Conservation (phyloP, 2,888 invertebrate genomes). For the Leptinotarsa peninsularis region DNA sequence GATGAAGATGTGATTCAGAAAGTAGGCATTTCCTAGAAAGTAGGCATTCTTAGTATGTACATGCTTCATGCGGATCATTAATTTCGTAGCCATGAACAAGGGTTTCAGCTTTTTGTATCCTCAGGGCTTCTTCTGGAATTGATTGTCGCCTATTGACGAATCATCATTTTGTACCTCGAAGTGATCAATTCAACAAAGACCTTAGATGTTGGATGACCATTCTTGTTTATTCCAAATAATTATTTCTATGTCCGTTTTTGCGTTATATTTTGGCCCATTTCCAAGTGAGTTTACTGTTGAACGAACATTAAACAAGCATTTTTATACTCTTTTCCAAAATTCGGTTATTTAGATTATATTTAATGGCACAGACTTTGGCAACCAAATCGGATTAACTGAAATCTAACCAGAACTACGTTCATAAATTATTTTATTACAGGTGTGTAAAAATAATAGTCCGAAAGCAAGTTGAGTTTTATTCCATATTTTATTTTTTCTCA, state of each 20-base stretch:
- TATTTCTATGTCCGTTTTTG: background rate
- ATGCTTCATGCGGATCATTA: too few species aligned
- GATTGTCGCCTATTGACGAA: too few species aligned
- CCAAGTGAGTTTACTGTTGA: background rate
- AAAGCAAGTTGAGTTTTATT: background rate
- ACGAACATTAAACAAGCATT: background rate
- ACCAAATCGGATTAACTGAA: background rate
- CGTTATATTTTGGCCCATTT: background rate
- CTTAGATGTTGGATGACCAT: too few species aligned
- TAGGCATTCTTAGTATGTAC: too few species aligned
- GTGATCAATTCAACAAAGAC: too few species aligned
- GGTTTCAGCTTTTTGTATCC: too few species aligned
- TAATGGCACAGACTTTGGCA: conserved; percentile 8
- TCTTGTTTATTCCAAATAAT: background rate
- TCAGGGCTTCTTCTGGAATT: too few species aligned
- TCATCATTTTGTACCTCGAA: too few species aligned
- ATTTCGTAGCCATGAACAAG: too few species aligned
- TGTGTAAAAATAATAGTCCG: conserved; percentile 6
- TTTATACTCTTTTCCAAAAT: background rate
- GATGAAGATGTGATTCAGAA: too few species aligned
- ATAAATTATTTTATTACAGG: conserved; percentile 1
- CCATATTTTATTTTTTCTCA: too few species aligned
- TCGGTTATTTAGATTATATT: background rate
- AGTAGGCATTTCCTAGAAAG: too few species aligned
- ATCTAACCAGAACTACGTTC: conserved; percentile 1